Conservation (phyloP, 2,888 invertebrate species). For the Oscheius sp. region DNA sequence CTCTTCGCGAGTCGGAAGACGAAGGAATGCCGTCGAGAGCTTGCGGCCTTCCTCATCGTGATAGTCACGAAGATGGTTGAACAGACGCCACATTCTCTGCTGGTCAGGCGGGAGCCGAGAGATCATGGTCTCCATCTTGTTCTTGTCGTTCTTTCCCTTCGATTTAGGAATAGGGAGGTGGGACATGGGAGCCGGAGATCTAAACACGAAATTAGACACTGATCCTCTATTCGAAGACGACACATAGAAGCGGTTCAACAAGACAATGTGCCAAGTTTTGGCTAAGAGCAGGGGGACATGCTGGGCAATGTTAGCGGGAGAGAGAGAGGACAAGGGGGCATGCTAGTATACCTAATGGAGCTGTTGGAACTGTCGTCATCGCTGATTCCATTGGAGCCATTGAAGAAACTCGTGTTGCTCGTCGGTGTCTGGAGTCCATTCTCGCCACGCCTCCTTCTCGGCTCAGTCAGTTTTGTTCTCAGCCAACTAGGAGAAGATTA, state of each 20-base stretch:
- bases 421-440: conserved; percentile 19
- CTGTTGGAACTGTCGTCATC: conserved; percentile 37
- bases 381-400: conserved; percentile 25
- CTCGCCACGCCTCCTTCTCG: conserved; percentile 5
- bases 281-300: conserved; percentile 6
- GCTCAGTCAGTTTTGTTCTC: conserved; percentile 30
- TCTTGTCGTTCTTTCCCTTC: conserved; percentile 2
- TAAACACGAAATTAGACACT: not conserved
- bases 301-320: conserved; percentile 1
- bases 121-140: conserved; percentile 35
- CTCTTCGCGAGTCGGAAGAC: conserved; percentile 88
- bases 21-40: conserved; percentile 92
- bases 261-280: conserved; percentile 24
- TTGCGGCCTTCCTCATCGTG: conserved; percentile 88
- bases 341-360: conserved; percentile 34
- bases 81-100: conserved; percentile 84
- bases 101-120: conserved; percentile 46
- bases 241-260: not conserved
- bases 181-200: conserved; percentile 8
- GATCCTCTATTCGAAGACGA: not conserved
- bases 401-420: not conserved
- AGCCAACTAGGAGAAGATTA: conserved; percentile 31
- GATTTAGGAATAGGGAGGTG: not conserved
- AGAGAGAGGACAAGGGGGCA: not conserved
- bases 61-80: conserved; percentile 86